Evolutionary conservation across 2,888 invertebrate species (phyloP), one percentile per base, ranked within the genome.

Genomic region (Pristionchus mayeri): DNA sequence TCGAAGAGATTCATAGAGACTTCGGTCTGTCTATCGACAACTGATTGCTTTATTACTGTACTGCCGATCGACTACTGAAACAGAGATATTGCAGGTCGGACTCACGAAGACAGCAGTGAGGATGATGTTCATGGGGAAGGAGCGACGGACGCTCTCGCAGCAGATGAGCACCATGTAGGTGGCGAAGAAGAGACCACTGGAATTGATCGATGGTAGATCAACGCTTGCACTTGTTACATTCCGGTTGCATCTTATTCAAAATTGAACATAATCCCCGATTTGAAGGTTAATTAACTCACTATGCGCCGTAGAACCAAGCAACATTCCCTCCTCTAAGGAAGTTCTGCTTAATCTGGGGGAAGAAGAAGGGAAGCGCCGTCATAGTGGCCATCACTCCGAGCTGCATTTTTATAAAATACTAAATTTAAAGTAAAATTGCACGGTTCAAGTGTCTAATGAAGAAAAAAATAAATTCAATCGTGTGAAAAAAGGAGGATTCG

Each of bases 111-210:
- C 85, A 2, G 87, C 91, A 24, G 94, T 93, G 82, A 93, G 93
- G 85, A 94, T 93, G 85, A 93, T 90, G 89, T 94, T 94, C 48
- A 92, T 91, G 3, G 94, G 94, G 88, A 92, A 93, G 84, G 93
- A 92, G 40, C 94, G 91, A 71, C 94, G 92, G 81, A 93, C 88
- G 91, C 93, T 87, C 89, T 92, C 86, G 87, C 94, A 93, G 90
- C 94, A 94, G 63, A 93, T 91, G 88, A 94, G 90, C 11, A 92
- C 92, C 82, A 94, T 90, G 90, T 94, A 94, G 40, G 93, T 93
- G 81, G 93, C 93, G 63, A 94, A 86, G 91, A 94, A 94, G n/a
- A 87, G 85, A 2, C 87, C 87, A 84, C 88, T 88, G 86, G 89
- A 85, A 71, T 18, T 21, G 48, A 67, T n/a, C n/a, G 34, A 34